phyloP scores from a whole-genome alignment of 1,140 invertebrate species.

The Drosophila guanche region DNA sequence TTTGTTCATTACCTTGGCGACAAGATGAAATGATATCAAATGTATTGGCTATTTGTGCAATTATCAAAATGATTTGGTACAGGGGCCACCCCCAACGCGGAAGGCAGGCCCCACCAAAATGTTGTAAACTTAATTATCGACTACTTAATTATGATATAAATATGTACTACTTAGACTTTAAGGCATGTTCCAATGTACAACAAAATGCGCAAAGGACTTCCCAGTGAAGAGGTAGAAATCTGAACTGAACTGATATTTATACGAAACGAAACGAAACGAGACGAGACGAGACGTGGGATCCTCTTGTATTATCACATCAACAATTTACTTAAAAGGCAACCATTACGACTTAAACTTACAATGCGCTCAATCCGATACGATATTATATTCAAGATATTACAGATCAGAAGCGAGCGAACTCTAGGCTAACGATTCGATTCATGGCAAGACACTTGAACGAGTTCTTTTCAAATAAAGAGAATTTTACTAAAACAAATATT shows the following conservation, averaged over 20 bases:
- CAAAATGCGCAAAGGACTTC: slow-evolving; percentile 78
- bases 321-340: slow-evolving; percentile 71
- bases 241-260: slow-evolving; percentile 69
- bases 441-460: slow-evolving; percentile 16
- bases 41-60: slow-evolving; percentile 79
- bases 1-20: slow-evolving; percentile 51
- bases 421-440: slow-evolving; percentile 12
- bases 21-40: slow-evolving; percentile 52
- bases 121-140: slow-evolving; percentile 72
- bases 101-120: slow-evolving; percentile 30
- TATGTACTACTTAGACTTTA: slow-evolving; percentile 6
- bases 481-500: slow-evolving; percentile 35
- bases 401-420: too few species aligned
- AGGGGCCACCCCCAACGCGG: slow-evolving; percentile 10
- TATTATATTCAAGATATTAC: slow-evolving; percentile 34
- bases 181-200: slow-evolving; percentile 51
- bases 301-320: slow-evolving; percentile 50
- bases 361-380: slow-evolving; percentile 67
- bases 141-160: slow-evolving; percentile 69
- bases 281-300: not conserved
- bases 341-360: slow-evolving; percentile 56
- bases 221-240: slow-evolving; percentile 55
- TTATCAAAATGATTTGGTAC: slow-evolving; percentile 57
- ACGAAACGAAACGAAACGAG: slow-evolving; percentile 14
- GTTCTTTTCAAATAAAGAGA: slow-evolving; percentile 45